Conservation (phyloP, 1,140 invertebrate species). For the Caenorhabditis briggsae region DNA sequence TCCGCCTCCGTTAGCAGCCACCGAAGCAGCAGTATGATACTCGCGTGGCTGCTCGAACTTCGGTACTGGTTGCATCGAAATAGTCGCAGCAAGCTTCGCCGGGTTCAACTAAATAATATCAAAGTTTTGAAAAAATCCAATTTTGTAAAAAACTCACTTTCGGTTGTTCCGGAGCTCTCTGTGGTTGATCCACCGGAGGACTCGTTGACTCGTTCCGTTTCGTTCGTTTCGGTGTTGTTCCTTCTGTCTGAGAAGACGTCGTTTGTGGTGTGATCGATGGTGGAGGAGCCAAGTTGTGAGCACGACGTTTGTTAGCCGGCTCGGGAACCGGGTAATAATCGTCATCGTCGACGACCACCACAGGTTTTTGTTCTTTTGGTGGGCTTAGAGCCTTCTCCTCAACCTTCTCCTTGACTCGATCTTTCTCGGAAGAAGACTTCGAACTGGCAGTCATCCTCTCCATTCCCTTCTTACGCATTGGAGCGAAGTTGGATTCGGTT, state of each 20-base stretch:
- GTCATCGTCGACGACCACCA: not conserved
- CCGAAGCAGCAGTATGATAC: slow-evolving; percentile 12
- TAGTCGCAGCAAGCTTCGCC: slow-evolving; percentile 2
- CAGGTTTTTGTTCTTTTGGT: not conserved
- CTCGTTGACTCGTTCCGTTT: slow-evolving; percentile 44
- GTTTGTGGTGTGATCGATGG: not conserved
- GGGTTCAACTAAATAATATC: not conserved
- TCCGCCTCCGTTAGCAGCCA: not conserved
- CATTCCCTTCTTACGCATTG: slow-evolving; percentile 53
- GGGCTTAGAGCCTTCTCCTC: slow-evolving; percentile 1
- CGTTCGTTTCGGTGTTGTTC: not conserved
- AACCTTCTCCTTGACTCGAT: slow-evolving; percentile 16
- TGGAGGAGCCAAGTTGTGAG: slow-evolving; percentile 19
- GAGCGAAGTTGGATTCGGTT: slow-evolving; percentile 24
- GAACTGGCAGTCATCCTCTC: slow-evolving; percentile 43
- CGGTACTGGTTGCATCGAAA: slow-evolving; percentile 34
- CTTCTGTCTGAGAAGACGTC: slow-evolving; percentile 34
- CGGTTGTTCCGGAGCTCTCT: not conserved
- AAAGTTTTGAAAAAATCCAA: not conserved
- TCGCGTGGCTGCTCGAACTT: slow-evolving; percentile 21
- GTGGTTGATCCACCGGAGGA: slow-evolving; percentile 42
- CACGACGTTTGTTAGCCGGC: slow-evolving; percentile 35
- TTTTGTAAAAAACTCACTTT: not conserved
- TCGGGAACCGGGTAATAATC: slow-evolving; percentile 37
- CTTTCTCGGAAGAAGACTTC: slow-evolving; percentile 6